phyloP scores from a whole-genome alignment of 2,888 invertebrate genomes.

The Eupeodes latifasciatus region DNA sequence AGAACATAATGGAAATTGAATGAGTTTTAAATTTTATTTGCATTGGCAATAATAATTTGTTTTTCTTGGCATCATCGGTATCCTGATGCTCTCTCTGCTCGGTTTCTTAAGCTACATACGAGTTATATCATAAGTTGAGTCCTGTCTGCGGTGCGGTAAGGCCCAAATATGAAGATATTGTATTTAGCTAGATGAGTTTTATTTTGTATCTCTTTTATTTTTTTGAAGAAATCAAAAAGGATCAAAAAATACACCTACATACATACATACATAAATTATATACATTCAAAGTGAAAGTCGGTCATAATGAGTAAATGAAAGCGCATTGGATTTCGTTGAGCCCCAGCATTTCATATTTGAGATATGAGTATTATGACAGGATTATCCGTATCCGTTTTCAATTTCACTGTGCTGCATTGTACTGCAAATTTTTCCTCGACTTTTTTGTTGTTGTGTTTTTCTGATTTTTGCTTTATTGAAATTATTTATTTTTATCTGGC shows the following conservation, averaged over 20 bases:
- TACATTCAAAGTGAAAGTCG: constrained; percentile 4
- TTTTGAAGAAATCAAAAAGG: neutral
- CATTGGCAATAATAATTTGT: constrained; percentile 32
- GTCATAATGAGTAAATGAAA: constrained; percentile 29
- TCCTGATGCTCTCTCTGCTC: too few species aligned
- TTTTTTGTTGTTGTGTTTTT: neutral
- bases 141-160: neutral
- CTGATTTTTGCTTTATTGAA: neutral
- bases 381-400: constrained; percentile 24
- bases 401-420: constrained; percentile 33
- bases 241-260: neutral
- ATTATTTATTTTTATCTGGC: constrained; percentile 22
- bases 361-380: neutral
- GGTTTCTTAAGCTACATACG: neutral
- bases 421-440: neutral
- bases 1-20: constrained; percentile 60
- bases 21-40: constrained; percentile 54
- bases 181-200: neutral
- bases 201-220: neutral
- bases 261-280: neutral
- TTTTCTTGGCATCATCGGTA: constrained; percentile 9
- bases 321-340: constrained; percentile 5
- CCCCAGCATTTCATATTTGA: neutral
- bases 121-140: neutral
- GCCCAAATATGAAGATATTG: constrained; percentile 10